phyloP scores from a whole-genome alignment of 2,888 invertebrate species.

The Ophion costatus region DNA sequence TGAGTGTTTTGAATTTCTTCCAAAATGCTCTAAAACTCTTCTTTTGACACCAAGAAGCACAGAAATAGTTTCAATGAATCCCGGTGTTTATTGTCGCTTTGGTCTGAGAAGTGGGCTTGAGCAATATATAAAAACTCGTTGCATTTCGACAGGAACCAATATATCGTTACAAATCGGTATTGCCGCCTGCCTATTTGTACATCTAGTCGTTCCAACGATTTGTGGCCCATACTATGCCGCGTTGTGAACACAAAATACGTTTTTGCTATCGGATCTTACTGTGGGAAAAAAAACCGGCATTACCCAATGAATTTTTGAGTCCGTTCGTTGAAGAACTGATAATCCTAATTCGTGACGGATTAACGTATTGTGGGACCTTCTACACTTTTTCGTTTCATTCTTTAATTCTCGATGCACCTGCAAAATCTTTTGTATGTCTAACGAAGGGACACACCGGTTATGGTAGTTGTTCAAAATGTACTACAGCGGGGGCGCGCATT shows the following conservation, averaged over 20 bases:
- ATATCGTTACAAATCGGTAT: slow-evolving; percentile 20
- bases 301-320: no score
- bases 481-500: no score
- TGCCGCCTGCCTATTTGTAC: slow-evolving; percentile 8
- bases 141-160: background rate
- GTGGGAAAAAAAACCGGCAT: slow-evolving; percentile 2
- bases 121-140: slow-evolving; percentile 1
- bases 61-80: slow-evolving; percentile 5
- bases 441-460: no score
- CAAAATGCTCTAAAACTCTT: slow-evolving; percentile 12
- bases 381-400: background rate
- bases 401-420: no score
- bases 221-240: slow-evolving; percentile 26
- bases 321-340: no score
- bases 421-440: no score
- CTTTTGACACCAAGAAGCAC: slow-evolving; percentile 4
- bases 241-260: slow-evolving; percentile 4
- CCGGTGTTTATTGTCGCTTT: slow-evolving; percentile 12
- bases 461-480: no score
- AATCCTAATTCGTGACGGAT: no score
- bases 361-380: no score
- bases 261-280: slow-evolving; percentile 8
- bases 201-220: background rate
- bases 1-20: background rate
- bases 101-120: background rate